A percentile compares a stretch with the other conserved stretches of the same genome.
Conservation (phyloP, 2,888 invertebrate genomes). For the Lysandra bellargus region DNA sequence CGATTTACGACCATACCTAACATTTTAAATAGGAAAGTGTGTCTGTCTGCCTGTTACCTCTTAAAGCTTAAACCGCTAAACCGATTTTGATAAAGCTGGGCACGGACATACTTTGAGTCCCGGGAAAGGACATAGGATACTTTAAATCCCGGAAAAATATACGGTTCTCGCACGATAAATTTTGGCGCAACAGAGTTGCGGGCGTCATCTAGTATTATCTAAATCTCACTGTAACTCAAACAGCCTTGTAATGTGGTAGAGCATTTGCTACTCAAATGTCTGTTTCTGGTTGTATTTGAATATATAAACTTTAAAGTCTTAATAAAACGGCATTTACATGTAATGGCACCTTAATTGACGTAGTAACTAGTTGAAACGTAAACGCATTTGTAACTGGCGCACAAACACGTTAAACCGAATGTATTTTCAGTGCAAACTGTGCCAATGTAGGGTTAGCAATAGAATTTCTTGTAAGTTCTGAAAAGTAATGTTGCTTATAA, state of each 20-base stretch:
- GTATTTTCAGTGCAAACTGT: conserved; percentile 30
- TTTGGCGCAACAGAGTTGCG: too few species aligned
- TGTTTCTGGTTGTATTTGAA: conserved; percentile 29
- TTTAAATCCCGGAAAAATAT: too few species aligned
- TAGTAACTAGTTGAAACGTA: conserved; percentile 24
- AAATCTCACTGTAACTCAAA: not conserved
- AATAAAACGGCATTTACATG: conserved; percentile 16
- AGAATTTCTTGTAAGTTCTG: not conserved
- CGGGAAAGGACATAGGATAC: too few species aligned
- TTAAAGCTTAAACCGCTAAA: too few species aligned
- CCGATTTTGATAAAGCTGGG: too few species aligned
- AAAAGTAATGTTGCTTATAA: too few species aligned
- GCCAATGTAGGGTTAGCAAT: conserved; percentile 15
- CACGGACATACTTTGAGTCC: too few species aligned
- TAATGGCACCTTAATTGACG: conserved; percentile 20
- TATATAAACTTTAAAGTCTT: not conserved
- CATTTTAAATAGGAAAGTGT: too few species aligned
- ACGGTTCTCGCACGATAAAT: too few species aligned
- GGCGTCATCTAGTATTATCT: too few species aligned
- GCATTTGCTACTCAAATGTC: conserved; percentile 29
- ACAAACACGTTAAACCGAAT: conserved; percentile 23
- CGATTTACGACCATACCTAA: too few species aligned
- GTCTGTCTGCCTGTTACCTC: too few species aligned
- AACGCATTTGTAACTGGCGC: not conserved
- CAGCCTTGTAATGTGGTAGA: conserved; percentile 16